These are phyloP conservation scores for Nebria brevicollis DNA, from an alignment of 2,888 invertebrate genomes.

Conservation along the genomic window DNA sequence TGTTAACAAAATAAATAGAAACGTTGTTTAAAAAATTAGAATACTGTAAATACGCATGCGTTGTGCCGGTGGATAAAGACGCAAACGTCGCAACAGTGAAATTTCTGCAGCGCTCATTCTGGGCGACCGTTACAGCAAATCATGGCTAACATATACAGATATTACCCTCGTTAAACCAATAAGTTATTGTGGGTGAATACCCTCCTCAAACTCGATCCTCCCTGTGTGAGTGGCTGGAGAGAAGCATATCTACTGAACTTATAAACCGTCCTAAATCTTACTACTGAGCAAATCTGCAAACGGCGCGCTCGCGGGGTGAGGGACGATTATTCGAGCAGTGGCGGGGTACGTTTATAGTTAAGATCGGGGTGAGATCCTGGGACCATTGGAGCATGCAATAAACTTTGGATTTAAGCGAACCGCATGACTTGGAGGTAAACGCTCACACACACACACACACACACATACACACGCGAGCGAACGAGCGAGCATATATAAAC, in stretches of 20 bases:
- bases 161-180: slow-evolving; percentile 59
- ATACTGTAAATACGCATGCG: neutral
- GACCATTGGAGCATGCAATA: slow-evolving; percentile 61
- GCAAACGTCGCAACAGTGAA: neutral
- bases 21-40: too few species aligned
- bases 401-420: slow-evolving; percentile 62
- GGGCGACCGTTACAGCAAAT: slow-evolving; percentile 54
- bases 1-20: too few species aligned
- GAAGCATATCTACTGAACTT: slow-evolving; percentile 57
- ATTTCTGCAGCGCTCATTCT: slow-evolving; percentile 11
- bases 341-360: slow-evolving; percentile 57
- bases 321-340: neutral
- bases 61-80: neutral
- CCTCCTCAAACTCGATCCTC: slow-evolving; percentile 15
- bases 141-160: slow-evolving; percentile 59
- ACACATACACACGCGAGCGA: slow-evolving; percentile 49
- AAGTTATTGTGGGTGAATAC: slow-evolving; percentile 56
- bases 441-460: slow-evolving; percentile 47
- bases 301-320: slow-evolving; percentile 49
- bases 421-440: slow-evolving; percentile 62
- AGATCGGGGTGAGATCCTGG: slow-evolving; percentile 56
- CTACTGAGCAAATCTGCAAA: slow-evolving; percentile 59
- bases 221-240: neutral
- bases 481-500: slow-evolving; percentile 15
- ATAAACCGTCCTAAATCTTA: slow-evolving; percentile 61